phyloP scores from a whole-genome alignment of 1,140 invertebrate species.

The Lasioglossum baleicum region DNA sequence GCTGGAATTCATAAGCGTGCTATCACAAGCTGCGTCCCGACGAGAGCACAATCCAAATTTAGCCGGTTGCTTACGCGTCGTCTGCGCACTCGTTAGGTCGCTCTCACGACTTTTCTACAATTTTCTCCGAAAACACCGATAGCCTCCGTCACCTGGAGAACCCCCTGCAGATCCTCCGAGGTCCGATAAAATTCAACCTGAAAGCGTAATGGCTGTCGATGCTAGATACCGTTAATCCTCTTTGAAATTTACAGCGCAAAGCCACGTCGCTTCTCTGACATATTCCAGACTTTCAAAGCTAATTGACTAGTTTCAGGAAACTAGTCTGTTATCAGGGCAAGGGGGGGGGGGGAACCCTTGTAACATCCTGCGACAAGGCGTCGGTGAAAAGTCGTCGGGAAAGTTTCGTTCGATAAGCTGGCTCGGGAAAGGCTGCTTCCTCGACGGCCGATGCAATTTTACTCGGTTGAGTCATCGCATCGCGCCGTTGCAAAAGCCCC shows the following conservation, averaged over 20 bases:
- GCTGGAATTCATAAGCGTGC: conserved; percentile 42
- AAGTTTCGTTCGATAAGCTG: conserved; percentile 44
- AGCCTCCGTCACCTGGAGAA: neutral
- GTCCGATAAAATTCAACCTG: neutral
- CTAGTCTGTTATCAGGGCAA: conserved; percentile 17
- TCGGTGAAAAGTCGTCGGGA: neutral
- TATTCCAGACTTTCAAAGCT: too few relatives aligned
- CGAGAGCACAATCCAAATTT: conserved; percentile 46
- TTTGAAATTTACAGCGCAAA: too few relatives aligned
- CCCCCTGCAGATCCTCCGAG: too few relatives aligned
- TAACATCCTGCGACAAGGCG: conserved; percentile 44
- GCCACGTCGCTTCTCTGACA: too few relatives aligned
- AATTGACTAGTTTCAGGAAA: conserved; percentile 6
- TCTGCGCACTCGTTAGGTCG: conserved; percentile 49
- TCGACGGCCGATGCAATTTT: conserved; percentile 18
- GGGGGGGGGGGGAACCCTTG: conserved; percentile 27
- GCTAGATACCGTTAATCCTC: neutral
- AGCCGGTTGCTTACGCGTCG: conserved; percentile 36
- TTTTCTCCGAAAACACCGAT: neutral
- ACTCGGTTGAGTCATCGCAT: conserved; percentile 29
- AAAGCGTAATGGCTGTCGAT: neutral
- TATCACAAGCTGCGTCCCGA: conserved; percentile 10
- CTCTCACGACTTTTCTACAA: conserved; percentile 34
- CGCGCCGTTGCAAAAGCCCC: conserved; percentile 32
- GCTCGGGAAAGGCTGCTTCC: neutral